Evolutionary conservation across 1,140 invertebrate genomes (phyloP).

Genomic region (Euwallacea similis): DNA sequence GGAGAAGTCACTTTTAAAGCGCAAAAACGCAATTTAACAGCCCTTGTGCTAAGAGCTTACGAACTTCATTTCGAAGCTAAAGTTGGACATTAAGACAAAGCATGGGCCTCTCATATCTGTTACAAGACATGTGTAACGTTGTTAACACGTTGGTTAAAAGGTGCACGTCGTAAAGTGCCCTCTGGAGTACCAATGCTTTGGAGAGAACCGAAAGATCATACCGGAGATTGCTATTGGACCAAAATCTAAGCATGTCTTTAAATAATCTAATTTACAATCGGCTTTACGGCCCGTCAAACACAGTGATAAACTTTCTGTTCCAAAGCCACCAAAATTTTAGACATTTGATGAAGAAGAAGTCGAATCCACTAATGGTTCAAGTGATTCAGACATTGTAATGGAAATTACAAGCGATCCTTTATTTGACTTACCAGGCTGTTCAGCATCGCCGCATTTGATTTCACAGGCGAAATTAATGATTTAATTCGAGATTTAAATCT

Average conservation of each 20-base stretch:
- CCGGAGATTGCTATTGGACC: background rate
- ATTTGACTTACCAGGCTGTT: background rate
- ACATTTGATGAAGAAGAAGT: background rate
- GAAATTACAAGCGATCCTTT: background rate
- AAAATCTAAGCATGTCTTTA: background rate
- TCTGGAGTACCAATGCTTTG: conserved; percentile 3
- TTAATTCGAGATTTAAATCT: conserved; percentile 1
- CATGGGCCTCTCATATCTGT: background rate
- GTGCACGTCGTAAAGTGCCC: background rate
- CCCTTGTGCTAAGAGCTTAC: background rate
- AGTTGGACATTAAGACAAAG: background rate
- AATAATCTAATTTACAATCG: background rate
- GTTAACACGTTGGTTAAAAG: conserved; percentile 2
- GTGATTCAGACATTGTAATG: background rate
- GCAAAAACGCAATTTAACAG: background rate
- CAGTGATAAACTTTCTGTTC: background rate
- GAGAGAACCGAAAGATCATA: background rate
- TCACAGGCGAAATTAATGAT: background rate
- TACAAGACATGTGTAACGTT: background rate
- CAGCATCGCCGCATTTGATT: background rate
- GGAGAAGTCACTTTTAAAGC: background rate
- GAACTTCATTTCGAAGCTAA: background rate
- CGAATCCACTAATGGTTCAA: background rate
- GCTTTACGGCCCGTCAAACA: background rate
- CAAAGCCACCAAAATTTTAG: background rate